Evolutionary conservation across 2,797 vertebrate species (phyloP), one percentile per base, ranked within the genome.

Genomic region (Chloroceryle inda): DNA sequence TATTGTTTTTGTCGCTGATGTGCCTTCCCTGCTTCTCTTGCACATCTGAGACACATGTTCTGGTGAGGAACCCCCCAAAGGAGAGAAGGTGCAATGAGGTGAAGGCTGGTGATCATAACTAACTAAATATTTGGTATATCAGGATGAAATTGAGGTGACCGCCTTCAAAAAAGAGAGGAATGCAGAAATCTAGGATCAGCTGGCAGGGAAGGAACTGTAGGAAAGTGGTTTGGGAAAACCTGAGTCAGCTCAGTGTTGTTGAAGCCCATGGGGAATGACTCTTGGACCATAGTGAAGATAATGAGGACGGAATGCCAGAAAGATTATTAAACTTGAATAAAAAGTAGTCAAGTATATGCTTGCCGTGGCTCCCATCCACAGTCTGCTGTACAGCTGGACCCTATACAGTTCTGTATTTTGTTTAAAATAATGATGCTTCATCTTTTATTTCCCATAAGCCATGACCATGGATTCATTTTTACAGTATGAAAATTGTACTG

Each of bases 1-100:
- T 50, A 6, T 52, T 0, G 0, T 53, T 21, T 80, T 87, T 61
- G 45, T 68, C 49, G 64, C 18, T 0, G 0, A 1, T 29, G 26
- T 58, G 45, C 45, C 23, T 83, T 88, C 40, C 8, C 14, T 26
- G 52, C 74, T 42, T 67, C 33, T 84, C 22, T 77, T 74, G 19
- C 18, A 73, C 26, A 50, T 21, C 11, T 1, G 0, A 29, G 14
- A 27, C 42, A 1, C 27, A 29, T 68, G 20, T 55, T 77, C 23
- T 64, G 16, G 26, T 4, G 21, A 87, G 6, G 8, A 35, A 11
- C 12, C 24, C 7, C 4, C 13, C 11, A 13, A 0, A 4, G 21
- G n/a, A 52, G 20, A 59, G 19, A 66, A 73, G 23, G 9, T 79
- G 19, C 20, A 52, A 5, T 52, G 38, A 82, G 12, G 3, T 63